Conservation (phyloP, 37 sponge, comb jelly and placozoan species). For the Beroe forskalii region DNA sequence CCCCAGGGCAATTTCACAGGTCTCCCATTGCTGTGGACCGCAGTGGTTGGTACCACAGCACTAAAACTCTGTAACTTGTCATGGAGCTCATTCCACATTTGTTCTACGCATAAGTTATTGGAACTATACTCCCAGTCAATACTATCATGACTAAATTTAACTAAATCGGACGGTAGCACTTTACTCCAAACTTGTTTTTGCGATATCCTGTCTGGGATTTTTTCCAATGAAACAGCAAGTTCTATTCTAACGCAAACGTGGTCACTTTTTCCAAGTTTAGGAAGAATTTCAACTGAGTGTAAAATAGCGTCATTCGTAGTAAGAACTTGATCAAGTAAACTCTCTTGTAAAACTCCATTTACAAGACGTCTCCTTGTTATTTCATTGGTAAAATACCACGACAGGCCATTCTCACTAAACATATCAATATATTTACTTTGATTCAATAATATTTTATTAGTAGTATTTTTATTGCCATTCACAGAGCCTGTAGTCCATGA, state of each 20-base stretch:
- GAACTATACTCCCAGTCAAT: slow-evolving; percentile 1
- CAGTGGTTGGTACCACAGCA: background rate
- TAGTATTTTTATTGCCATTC: background rate
- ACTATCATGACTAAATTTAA: background rate
- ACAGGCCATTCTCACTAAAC: background rate
- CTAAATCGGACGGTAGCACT: too few relatives aligned
- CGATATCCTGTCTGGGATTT: too few relatives aligned
- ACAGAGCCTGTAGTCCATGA: background rate
- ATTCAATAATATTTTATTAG: background rate
- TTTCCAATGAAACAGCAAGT: background rate
- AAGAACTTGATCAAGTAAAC: slow-evolving; percentile 25
- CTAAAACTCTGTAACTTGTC: background rate
- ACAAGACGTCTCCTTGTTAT: slow-evolving; percentile 6
- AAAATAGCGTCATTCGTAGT: slow-evolving; percentile 18
- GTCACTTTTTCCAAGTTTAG: slow-evolving; percentile 2
- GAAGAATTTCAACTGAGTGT: background rate
- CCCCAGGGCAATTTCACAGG: slow-evolving; percentile 15
- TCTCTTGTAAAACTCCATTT: slow-evolving; percentile 14
- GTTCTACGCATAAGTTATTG: background rate
- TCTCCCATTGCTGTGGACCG: background rate
- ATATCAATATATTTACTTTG: background rate
- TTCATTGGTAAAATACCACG: slow-evolving; percentile 1
- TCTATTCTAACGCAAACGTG: background rate
- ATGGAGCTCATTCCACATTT: slow-evolving; percentile 19
- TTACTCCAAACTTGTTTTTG: too few relatives aligned